Conservation (phyloP, 1,140 invertebrate genomes). For the Helicoverpa armigera region DNA sequence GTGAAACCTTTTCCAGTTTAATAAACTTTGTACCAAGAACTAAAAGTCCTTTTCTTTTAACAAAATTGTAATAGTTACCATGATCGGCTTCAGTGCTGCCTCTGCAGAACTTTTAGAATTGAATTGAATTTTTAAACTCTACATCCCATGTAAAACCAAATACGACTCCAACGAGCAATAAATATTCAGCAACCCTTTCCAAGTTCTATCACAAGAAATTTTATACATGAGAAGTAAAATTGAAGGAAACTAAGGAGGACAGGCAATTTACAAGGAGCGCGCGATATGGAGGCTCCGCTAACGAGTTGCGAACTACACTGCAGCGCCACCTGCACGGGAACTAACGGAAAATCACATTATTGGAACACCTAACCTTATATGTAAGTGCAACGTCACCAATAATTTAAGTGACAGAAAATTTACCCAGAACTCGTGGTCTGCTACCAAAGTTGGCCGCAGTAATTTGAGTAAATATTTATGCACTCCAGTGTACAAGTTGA, state of each 20-base stretch:
- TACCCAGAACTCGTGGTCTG: not conserved
- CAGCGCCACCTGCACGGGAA: conserved; percentile 54
- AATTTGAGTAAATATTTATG: conserved; percentile 2
- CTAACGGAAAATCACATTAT: conserved; percentile 64
- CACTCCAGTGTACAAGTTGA: not conserved
- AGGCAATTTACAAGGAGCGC: conserved; percentile 55
- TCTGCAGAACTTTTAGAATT: too few relatives aligned
- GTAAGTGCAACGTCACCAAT: conserved; percentile 26
- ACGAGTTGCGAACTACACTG: conserved; percentile 60
- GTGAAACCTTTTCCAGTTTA: not conserved
- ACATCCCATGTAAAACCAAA: not conserved
- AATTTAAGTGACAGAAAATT: conserved; percentile 35
- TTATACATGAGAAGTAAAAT: conserved; percentile 46
- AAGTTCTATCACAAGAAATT: conserved; percentile 30
- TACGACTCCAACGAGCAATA: conserved; percentile 8
- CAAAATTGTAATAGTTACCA: too few relatives aligned
- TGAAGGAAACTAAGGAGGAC: conserved; percentile 53
- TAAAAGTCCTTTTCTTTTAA: too few relatives aligned
- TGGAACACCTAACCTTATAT: conserved; percentile 55
- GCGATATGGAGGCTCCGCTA: conserved; percentile 57
- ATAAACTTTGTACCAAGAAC: not conserved
- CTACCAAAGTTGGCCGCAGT: not conserved
- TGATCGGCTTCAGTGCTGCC: too few relatives aligned
- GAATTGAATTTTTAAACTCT: too few relatives aligned
- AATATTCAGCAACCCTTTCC: conserved; percentile 22